Percentiles rank a stretch among this genome's conserved stretches.
Conservation (phyloP, 2,113 vertebrate genomes). For the Mormyrus lacerda region DNA sequence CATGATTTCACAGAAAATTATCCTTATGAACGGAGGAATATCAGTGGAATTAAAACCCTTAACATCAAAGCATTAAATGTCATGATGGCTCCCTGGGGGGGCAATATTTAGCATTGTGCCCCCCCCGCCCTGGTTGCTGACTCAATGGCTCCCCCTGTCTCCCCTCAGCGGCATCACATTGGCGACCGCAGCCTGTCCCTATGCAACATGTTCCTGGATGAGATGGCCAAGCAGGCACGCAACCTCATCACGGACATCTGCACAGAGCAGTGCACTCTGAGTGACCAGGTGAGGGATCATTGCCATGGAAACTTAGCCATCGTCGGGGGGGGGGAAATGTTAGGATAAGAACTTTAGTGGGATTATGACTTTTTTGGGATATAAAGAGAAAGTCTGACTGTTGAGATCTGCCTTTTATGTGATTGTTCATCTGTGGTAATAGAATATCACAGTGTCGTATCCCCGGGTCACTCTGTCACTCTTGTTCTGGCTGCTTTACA, state of each 20-base stretch:
- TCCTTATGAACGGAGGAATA: background rate
- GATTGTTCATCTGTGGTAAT: background rate
- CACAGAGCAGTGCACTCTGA: conserved; percentile 95
- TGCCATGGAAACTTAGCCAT: background rate
- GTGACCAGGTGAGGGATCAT: conserved; percentile 81
- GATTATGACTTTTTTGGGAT: background rate
- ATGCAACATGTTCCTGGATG: conserved; percentile 99
- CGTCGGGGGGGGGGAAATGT: background rate
- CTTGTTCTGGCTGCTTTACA: conserved; percentile 30
- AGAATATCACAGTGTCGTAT: background rate
- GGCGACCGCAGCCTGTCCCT: conserved; percentile 94
- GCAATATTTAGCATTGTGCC: background rate
- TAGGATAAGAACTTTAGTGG: background rate
- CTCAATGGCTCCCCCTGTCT: too few species aligned
- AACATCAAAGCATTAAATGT: too few species aligned
- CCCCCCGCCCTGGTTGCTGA: background rate
- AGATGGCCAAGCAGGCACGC: conserved; percentile 97
- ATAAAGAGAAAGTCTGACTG: background rate
- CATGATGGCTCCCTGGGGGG: too few species aligned
- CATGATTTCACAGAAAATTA: background rate
- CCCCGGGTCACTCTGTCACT: conserved; percentile 7
- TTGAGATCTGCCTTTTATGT: background rate
- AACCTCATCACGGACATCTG: conserved; percentile 99
- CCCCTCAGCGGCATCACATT: conserved; percentile 85
- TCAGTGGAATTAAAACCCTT: too few species aligned